Conservation (phyloP, 2,113 vertebrate genomes). For the Rhinoptilus africanus region DNA sequence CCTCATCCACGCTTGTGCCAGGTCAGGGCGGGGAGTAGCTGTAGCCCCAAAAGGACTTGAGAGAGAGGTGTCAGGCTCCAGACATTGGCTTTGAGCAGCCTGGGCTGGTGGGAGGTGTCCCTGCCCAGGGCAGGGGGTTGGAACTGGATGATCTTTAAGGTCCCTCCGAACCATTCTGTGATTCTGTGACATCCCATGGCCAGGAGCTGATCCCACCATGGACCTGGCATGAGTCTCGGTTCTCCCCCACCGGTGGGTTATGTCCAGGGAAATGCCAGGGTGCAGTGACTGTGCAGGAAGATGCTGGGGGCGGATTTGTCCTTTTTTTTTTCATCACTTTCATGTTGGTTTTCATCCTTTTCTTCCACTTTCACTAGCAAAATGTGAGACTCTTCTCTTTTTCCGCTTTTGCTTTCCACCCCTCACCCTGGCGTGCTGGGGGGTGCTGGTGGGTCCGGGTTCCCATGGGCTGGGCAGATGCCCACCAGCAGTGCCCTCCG, state of each 20-base stretch:
- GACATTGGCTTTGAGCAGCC: too few relatives aligned
- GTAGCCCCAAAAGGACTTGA: neutral
- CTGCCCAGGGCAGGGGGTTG: too few relatives aligned
- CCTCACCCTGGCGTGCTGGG: accelerated
- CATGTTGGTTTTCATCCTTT: neutral
- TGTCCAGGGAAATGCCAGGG: accelerated
- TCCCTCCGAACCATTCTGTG: too few relatives aligned
- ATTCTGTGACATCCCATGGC: neutral
- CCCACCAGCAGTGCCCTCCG: neutral
- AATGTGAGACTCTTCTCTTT: neutral
- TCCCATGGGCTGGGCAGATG: neutral
- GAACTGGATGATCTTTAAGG: too few relatives aligned
- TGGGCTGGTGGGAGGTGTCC: too few relatives aligned
- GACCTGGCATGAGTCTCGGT: accelerated
- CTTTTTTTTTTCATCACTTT: neutral
- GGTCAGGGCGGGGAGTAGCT: neutral
- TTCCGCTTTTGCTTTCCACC: accelerated
- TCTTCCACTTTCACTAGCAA: neutral
- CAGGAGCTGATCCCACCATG: neutral
- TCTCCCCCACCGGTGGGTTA: accelerated
- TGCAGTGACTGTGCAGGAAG: neutral
- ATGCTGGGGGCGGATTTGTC: neutral
- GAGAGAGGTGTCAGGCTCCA: neutral
- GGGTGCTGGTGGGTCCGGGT: neutral
- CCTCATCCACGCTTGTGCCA: accelerated